These are phyloP conservation scores for Callaeas wilsoni DNA, from an alignment of 2,113 vertebrate genomes.

Conservation along the genomic window DNA sequence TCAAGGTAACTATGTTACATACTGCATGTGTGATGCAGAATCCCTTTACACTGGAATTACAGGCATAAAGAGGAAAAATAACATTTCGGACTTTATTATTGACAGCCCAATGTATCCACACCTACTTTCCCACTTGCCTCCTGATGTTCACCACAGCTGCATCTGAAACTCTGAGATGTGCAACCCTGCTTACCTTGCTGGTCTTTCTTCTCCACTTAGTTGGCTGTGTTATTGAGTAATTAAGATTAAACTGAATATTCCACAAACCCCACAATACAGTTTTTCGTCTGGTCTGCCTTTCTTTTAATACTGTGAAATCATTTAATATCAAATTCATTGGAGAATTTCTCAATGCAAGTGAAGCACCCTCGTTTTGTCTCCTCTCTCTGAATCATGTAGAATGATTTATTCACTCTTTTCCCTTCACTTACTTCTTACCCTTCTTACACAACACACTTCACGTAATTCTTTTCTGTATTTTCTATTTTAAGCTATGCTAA, in stretches of 20 bases:
- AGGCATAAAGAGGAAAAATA: not conserved
- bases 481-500: constrained; percentile 48
- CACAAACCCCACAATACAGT: not conserved
- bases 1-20: not conserved
- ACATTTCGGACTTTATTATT: not conserved
- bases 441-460: not conserved
- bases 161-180: not conserved
- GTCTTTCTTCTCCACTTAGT: not conserved
- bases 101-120: not conserved
- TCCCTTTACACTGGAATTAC: not conserved
- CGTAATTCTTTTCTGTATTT: not conserved
- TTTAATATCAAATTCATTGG: not conserved
- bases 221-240: not conserved
- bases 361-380: not conserved
- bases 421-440: not conserved
- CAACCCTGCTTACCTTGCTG: not conserved
- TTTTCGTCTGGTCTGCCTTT: not conserved
- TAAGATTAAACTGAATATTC: not conserved
- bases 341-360: not conserved
- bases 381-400: not conserved
- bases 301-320: not conserved
- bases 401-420: not conserved
- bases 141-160: not conserved
- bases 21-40: not conserved
- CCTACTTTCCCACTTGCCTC: not conserved